Evolutionary conservation across 2,113 vertebrate genomes (phyloP), one percentile per base, ranked within the genome.

Genomic region (Ictalurus punctatus): DNA sequence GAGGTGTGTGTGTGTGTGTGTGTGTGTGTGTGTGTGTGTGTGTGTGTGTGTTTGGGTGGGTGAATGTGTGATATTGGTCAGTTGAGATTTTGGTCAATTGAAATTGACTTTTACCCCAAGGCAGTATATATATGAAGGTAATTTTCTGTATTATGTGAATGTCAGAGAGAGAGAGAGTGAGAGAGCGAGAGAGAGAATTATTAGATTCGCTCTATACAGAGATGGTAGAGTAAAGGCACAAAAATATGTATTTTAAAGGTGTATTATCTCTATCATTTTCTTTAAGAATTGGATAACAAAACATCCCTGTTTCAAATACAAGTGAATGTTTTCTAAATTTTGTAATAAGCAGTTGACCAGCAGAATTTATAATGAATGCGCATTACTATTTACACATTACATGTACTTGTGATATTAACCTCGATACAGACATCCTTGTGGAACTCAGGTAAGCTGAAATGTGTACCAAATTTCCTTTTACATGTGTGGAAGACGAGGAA

Each of bases 71-170:
- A 48, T 48, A 48, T 25, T 61, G 48, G 63, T 19, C 27, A 71
- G 4, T 23, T 85, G 65, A 85, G 63, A 48, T 34, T 63, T 34
- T 59, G 40, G 61, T 17, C 25, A 69, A 8, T 21, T 85, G 65
- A 85, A 40, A 84, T 67, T 69, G 63, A 1, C 27, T 67, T 44
- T 67, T 54, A 48, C 13, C 83, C n/a, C 6, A 52, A 19, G 83
- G 63, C 83, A 71, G 65, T 69, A n/a, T 52, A 54, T 44, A 6
- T 85, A 69, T 48, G 25, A 84, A 84, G 4, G 37, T 44, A 84
- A 84, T 40, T 61, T 61, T 63, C 34, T 83, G 34, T 21, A 40
- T 84, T 84, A 84, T 84, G 59, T 83, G 82, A 63, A 48, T 67
- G 83, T 85, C 27, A 71, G 8, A 69, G 65, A 69, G 61, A 44